phyloP scores from a whole-genome alignment of 2,113 vertebrate genomes.

The Sander lucioperca region DNA sequence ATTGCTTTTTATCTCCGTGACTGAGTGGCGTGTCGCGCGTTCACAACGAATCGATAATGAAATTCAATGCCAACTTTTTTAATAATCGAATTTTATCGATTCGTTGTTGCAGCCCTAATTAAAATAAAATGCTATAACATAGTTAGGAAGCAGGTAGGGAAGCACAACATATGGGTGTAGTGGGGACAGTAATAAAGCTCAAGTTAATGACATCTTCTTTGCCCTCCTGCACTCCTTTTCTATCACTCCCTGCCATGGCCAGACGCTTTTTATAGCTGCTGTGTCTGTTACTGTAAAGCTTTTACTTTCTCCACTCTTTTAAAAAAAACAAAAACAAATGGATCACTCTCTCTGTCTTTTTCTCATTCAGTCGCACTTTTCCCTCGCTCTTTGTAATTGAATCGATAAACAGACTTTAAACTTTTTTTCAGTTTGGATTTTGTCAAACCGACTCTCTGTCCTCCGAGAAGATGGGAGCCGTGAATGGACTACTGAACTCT shows the following conservation, averaged over 20 bases:
- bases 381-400: conserved; percentile 53
- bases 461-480: conserved; percentile 40
- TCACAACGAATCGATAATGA: too few species aligned
- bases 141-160: conserved; percentile 9
- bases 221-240: conserved; percentile 61
- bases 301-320: conserved; percentile 41
- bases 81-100: too few species aligned
- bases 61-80: too few species aligned
- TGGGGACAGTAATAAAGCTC: conserved; percentile 69
- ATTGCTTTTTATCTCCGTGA: too few species aligned
- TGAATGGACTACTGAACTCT: conserved; percentile 64
- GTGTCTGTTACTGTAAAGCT: conserved; percentile 53
- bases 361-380: conserved; percentile 36
- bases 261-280: conserved; percentile 67
- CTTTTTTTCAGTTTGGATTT: conserved; percentile 51
- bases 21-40: too few species aligned
- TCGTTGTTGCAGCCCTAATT: too few species aligned
- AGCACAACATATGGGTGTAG: conserved; percentile 18
- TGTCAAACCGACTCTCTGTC: conserved; percentile 51
- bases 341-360: conserved; percentile 42
- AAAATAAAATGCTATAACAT: conserved; percentile 18
- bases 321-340: conserved; percentile 38
- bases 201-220: conserved; percentile 71
- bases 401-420: conserved; percentile 76
- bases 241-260: conserved; percentile 50